Conservation (phyloP, 2,888 invertebrate species). For the Bruchidius siliquastri region DNA sequence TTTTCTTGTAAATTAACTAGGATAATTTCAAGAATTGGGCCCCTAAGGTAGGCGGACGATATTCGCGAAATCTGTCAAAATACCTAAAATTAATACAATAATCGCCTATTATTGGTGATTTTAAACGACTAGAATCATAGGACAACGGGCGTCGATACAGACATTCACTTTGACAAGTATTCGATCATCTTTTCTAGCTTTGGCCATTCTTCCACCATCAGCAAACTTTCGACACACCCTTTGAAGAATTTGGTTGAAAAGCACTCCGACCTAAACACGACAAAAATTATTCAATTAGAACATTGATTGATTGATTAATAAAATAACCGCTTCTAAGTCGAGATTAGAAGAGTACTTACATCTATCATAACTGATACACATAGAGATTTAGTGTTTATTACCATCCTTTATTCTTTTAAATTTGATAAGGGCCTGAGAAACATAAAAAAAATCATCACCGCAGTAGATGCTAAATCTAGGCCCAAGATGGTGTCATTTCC, state of each 20-base stretch:
- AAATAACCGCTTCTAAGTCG: background rate
- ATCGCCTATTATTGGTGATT: conserved; percentile 34
- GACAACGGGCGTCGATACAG: conserved; percentile 28
- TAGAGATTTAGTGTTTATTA: too few relatives aligned
- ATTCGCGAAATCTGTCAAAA: conserved; percentile 35
- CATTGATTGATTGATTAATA: background rate
- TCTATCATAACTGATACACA: background rate
- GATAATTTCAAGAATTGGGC: background rate
- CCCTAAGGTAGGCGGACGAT: background rate
- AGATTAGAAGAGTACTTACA: background rate
- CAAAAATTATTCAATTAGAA: conserved; percentile 16
- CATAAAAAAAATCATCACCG: too few relatives aligned
- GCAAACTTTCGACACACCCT: conserved; percentile 75
- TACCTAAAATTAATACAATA: conserved; percentile 33
- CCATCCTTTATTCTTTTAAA: too few relatives aligned
- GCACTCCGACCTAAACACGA: conserved; percentile 65
- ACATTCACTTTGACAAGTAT: conserved; percentile 60
- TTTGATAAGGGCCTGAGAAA: too few relatives aligned
- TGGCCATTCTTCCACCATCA: conserved; percentile 72
- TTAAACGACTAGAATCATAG: conserved; percentile 41
- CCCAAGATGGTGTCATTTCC: too few relatives aligned
- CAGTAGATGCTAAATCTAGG: too few relatives aligned
- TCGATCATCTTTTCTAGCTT: conserved; percentile 75
- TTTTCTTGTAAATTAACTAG: background rate
- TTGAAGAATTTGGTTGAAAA: conserved; percentile 76